A percentile compares a stretch with the other conserved stretches of the same genome.
These are phyloP conservation scores for Arctocebus calabarensis DNA, from an alignment of 2,797 vertebrate genomes.

Conservation along the genomic window DNA sequence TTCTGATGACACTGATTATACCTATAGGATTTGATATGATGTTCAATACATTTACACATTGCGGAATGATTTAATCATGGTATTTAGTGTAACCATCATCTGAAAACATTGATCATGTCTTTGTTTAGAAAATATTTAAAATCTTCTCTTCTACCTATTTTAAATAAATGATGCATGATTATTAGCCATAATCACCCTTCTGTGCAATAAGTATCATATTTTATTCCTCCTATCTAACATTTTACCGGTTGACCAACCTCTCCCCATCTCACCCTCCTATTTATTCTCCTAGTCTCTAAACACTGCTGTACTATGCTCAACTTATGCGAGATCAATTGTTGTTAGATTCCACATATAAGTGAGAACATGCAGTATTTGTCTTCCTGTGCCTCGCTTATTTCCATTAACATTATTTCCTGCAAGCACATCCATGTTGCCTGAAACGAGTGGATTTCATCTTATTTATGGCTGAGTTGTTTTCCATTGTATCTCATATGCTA, in stretches of 20 bases:
- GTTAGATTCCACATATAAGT: neutral
- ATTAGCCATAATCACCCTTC: too few relatives aligned
- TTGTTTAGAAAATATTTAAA: neutral
- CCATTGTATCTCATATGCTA: too few relatives aligned
- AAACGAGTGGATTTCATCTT: neutral
- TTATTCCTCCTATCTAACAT: neutral
- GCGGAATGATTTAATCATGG: neutral
- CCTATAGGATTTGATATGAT: neutral
- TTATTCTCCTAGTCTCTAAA: neutral
- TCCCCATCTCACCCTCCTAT: neutral
- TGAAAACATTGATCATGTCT: neutral
- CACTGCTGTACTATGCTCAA: too few relatives aligned
- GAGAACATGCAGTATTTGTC: neutral
- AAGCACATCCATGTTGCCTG: fast-evolving
- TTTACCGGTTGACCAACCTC: neutral
- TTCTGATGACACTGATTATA: neutral
- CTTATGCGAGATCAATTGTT: neutral
- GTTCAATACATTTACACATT: neutral
- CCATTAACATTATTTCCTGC: neutral
- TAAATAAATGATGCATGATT: neutral
- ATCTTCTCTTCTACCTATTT: neutral
- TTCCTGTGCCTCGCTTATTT: neutral
- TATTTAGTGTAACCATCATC: neutral
- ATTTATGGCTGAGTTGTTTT: neutral
- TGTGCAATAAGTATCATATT: neutral